Evolutionary conservation across 2,113 vertebrate genomes (phyloP), one percentile per base, ranked within the genome.

Genomic region (Melanerpes aurifrons): DNA sequence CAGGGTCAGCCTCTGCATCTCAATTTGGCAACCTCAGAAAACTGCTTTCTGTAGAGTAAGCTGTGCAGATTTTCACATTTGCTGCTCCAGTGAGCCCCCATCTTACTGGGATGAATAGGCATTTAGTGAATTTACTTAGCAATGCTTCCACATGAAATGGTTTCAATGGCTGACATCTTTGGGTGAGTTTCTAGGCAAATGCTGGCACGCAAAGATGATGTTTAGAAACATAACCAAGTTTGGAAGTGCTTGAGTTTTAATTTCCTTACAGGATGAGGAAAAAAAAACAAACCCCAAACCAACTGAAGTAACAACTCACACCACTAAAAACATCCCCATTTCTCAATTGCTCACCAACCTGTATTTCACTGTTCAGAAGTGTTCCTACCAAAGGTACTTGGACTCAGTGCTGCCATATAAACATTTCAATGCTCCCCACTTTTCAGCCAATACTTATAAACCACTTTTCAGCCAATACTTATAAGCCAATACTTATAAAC

Each of bases 121-220:
- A 97, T 97, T 98, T 97, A 98, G 96, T 58, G 95, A 97, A 98
- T 98, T 98, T 98, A 98, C 97, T 98, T 96, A 98, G 97, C 89
- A 71, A 97, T 97, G 93, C 97, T 98, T 98, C 98, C 97, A 97
- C 97, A 97, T 98, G 98, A 98, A 95, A 96, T 97, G 91, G 56
- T 92, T 97, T 97, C 97, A 97, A 98, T 97, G 96, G 97, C 82
- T 84, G 93, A 97, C 95, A 97, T 97, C 95, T 96, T 94, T 3
- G 74, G 66, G 89, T 90, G 93, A 79, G 85, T 92, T 94, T 96
- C 93, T 83, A 95, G 96, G 92, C 95, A 92, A 75, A 93, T 82
- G 73, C 83, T 67, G 67, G 62, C 66, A 79, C 4, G 57, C 64
- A 97, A 96, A 96, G 90, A 86, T 50, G 82, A 89, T 93, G 92